Evolutionary conservation across 37 sponge, comb jelly and placozoan species (phyloP), one percentile per base, ranked within the genome.

Genomic region (Eunapius fragilis): DNA sequence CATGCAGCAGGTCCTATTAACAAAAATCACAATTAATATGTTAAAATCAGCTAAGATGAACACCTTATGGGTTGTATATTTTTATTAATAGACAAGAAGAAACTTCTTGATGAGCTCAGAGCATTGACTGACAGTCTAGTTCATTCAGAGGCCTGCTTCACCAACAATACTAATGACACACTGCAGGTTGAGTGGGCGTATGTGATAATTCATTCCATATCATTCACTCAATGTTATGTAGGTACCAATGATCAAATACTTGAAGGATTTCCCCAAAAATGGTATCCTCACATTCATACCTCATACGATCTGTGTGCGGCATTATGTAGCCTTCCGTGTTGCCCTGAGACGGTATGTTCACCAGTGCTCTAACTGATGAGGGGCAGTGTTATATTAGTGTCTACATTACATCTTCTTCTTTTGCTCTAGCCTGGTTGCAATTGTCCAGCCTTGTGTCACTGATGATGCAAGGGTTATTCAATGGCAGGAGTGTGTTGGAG

Each of bases 401-500:
- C 6, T 41, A 41, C 6, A 17, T 2, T 17, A 2, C 58, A 1
- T 19, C 6, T 17, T 17, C 14, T 58, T 58, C 58, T 58, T 1
- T 58, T 58, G 14, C 58, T 58, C 22, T 19, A 58, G 58, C 14
- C 58, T 58, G 14, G 58, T 58, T 19, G 14, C 58, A 58, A 19
- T 58, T 3, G 41, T 6, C 0, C 58, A 58, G 58, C 14, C 6
- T 0, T 17, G 22, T 58, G 58, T 58, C 58, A 68, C 79, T 79
- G 58, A n/a, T 48, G 30, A 3, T 67, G 68, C 4, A 11, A 33
- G 17, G 14, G 37, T 2, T 25, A 11, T 74, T 33, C 37, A 70
- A n/a, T 91, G 91, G 91, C 37, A 38, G 31, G 91, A 86, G 78
- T 76, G 81, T 68, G 86, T 91, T 28, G 74, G 38, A 27, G 78